Base-by-base conservation (phyloP, 1,140 invertebrate genomes). In the Euura lappo region DNA sequence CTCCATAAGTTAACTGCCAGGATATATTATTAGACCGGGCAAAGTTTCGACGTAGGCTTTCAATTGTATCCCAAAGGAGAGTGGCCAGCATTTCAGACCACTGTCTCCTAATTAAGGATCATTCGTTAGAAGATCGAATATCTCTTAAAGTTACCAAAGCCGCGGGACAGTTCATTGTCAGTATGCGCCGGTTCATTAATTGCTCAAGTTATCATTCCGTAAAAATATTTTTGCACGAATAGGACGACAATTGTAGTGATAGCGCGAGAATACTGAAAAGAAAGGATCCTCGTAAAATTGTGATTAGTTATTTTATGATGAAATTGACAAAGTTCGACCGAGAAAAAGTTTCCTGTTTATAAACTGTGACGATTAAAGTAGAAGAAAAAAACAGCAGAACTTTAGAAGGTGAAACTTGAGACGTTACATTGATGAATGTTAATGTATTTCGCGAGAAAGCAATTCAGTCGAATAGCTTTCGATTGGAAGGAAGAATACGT, bases 401-500 rank as follows among this genome's bases (percentile, higher is more conserved):
- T n/a, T 60, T 60, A 60, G 51, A 11, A n/a, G 51, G 51, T 6
- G 51, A 60, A 60, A 60, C 51, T 60, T 60, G 51, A 60, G 51
- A n/a, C 51, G 51, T 60, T 60, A 60, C 51, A 60, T 60, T 60
- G 51, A 60, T 60, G 51, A 60, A 60, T 60, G 51, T 60, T 11
- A 60, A 60, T 60, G 51, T 60, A 60, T 60, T 60, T 60, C 4
- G 6, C 51, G 51, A 6, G 13, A 60, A 60, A 60, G 51, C 51
- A 60, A 60, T 60, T 60, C 51, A 60, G 51, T 60, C 13, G 51
- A 60, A 60, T 60, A 60, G 51, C 51, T 60, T 60, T 60, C 51
- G 51, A 60, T 60, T 60, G 51, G 10, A 6, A 60, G 51, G 51
- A 60, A 60, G 51, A 60, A 60, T 60, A 60, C 51, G 51, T 60